Conservation (phyloP, 37 sponge, comb jelly and placozoan genomes). For the Aplysina aerophoba region DNA sequence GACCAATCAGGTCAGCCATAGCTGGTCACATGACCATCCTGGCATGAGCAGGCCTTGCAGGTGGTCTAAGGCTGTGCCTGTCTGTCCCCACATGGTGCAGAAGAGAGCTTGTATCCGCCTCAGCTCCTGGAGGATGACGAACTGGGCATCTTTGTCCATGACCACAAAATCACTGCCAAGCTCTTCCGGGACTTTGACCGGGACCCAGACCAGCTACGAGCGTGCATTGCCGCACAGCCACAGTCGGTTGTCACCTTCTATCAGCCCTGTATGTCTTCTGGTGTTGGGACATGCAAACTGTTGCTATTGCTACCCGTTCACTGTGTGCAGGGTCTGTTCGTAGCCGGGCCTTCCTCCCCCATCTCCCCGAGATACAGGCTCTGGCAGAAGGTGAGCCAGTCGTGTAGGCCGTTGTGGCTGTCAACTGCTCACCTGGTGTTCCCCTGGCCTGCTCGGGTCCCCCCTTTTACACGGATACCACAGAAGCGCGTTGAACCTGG, state of each 20-base stretch:
- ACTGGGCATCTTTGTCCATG: neutral
- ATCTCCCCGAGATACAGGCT: neutral
- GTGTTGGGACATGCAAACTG: neutral
- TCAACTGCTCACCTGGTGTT: too few species aligned
- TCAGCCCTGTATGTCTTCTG: neutral
- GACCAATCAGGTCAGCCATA: too few species aligned
- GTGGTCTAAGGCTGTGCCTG: too few species aligned
- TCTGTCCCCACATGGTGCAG: neutral
- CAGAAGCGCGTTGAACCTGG: too few species aligned
- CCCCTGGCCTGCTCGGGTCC: too few species aligned
- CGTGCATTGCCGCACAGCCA: neutral
- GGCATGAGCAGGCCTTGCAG: too few species aligned
- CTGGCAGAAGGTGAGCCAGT: neutral
- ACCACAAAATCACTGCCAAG: neutral
- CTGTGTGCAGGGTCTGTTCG: slow-evolving; percentile 5
- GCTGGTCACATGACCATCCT: too few species aligned
- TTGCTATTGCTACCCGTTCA: neutral
- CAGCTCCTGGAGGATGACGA: slow-evolving; percentile 30
- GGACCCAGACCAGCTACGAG: neutral
- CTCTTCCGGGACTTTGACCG: neutral
- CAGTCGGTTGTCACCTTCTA: neutral
- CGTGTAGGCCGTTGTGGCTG: neutral
- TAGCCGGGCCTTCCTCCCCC: neutral
- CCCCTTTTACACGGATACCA: too few species aligned
- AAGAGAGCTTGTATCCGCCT: neutral